These are phyloP conservation scores for Palythoa heliodiscus DNA, from an alignment of 92 coral and sea anemone species.

Conservation along the genomic window DNA sequence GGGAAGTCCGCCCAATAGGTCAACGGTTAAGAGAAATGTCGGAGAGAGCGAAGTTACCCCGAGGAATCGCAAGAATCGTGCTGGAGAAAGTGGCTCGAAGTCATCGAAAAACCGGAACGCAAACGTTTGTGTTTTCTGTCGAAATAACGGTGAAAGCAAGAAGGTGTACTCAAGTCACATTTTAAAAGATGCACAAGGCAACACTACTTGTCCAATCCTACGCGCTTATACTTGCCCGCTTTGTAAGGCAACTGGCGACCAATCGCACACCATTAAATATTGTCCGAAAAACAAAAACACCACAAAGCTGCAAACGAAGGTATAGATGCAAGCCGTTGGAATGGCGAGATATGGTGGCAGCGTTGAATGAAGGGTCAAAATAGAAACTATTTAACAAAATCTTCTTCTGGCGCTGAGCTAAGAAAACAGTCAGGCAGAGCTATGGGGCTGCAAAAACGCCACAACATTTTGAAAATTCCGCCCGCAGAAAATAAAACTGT, in stretches of 20 bases:
- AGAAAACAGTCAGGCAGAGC: background rate
- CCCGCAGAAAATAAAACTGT: background rate
- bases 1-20: slow-evolving; percentile 69
- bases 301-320: slow-evolving; percentile 56
- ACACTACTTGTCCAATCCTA: slow-evolving; percentile 94
- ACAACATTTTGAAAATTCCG: background rate
- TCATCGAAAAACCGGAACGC: slow-evolving; percentile 85
- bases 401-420: background rate
- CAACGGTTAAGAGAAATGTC: slow-evolving; percentile 50
- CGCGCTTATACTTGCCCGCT: slow-evolving; percentile 99
- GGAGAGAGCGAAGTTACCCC: slow-evolving; percentile 71
- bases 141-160: slow-evolving; percentile 99
- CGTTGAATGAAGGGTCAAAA: background rate
- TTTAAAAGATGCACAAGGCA: slow-evolving; percentile 93
- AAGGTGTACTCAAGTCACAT: slow-evolving; percentile 96
- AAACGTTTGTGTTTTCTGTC: slow-evolving; percentile 98
- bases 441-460: background rate
- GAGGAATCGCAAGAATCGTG: slow-evolving; percentile 86
- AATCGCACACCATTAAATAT: slow-evolving; percentile 98
- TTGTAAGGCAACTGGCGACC: slow-evolving; percentile 96
- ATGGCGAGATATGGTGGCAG: background rate
- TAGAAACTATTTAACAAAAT: background rate
- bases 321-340: slow-evolving; percentile 3
- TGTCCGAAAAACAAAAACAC: slow-evolving; percentile 96
- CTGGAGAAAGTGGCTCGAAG: slow-evolving; percentile 56